Evolutionary conservation across 2,888 invertebrate genomes (phyloP), one percentile per base, ranked within the genome.

Genomic region (Acanthosepion esculentum): DNA sequence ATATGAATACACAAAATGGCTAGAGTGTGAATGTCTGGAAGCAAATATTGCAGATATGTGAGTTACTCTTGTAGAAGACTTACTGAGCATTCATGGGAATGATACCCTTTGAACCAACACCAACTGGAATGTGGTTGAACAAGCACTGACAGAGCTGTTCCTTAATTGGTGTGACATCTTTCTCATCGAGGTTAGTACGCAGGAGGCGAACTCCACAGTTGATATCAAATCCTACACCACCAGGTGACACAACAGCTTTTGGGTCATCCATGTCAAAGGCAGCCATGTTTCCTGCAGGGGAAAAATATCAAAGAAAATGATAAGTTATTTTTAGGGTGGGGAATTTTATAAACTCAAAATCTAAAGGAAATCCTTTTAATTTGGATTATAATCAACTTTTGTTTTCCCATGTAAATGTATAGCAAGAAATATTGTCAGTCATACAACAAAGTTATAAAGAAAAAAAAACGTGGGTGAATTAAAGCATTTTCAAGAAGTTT

Each of bases 101-200:
- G 95, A 99, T 99, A 95, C 99, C 99, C 98, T 99, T 99, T 0
- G 99, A 99, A 3, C 99, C 99, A 5, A 99, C 99, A 48, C 99
- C 99, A 0, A 99, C 99, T 41, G 99, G 99, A 97, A 99, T 99
- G 97, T 99, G 99, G 98, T 99, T 99, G 98, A 99, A 99, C 96
- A 99, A 98, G 96, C 99, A 99, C 98, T 99, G 99, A 0, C 99
- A 99, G 95, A 99, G 97, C 98, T 99, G 99, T 97, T 99, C 99
- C 98, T 99, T 99, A 2, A 99, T 98, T 5, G 99, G 99, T 94
- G 98, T 98, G 2, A 99, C 99, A 98, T 99, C 99, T 97, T 98
- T 98, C 97, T 99, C 99, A 97, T 98, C 98, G 20, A 99, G 98
- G 98, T 99, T 99, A 1, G 99, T 99, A 96, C 99, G 98, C 94